Conservation (phyloP, 2,113 vertebrate species). For the Ageneiosus marmoratus region DNA sequence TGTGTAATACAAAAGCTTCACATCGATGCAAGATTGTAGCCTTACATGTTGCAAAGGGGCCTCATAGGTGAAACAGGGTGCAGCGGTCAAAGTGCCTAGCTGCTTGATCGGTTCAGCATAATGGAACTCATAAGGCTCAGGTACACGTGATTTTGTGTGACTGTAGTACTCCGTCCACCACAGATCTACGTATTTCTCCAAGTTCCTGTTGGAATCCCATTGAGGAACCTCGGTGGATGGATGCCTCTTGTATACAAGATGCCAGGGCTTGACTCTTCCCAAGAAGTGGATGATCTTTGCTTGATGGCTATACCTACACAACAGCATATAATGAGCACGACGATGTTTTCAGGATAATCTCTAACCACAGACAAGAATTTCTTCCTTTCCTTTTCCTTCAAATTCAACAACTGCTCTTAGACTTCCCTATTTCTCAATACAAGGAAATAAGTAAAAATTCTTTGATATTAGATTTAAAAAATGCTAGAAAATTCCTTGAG, state of each 20-base stretch:
- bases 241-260: conserved; percentile 64
- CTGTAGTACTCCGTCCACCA: conserved; percentile 81
- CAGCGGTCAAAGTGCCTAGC: not conserved
- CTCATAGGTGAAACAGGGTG: not conserved
- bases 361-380: not conserved
- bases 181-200: conserved; percentile 68
- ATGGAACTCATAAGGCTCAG: not conserved
- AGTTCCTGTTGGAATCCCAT: conserved; percentile 48
- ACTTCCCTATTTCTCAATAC: not conserved
- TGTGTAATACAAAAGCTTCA: no score
- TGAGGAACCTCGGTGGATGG: conserved; percentile 40
- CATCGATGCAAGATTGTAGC: not conserved
- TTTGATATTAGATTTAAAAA: no score
- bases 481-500: not conserved
- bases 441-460: not conserved
- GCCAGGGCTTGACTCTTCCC: conserved; percentile 83
- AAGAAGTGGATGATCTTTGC: conserved; percentile 88
- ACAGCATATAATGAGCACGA: not conserved
- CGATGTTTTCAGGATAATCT: not conserved
- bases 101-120: not conserved
- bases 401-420: not conserved
- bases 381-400: not conserved
- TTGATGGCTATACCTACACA: conserved; percentile 78
- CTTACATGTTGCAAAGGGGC: not conserved
- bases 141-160: conserved; percentile 56